Percentiles rank a stretch among this genome's conserved stretches.
Conservation (phyloP, 2,888 invertebrate genomes). For the Drosophila stalkeri region DNA sequence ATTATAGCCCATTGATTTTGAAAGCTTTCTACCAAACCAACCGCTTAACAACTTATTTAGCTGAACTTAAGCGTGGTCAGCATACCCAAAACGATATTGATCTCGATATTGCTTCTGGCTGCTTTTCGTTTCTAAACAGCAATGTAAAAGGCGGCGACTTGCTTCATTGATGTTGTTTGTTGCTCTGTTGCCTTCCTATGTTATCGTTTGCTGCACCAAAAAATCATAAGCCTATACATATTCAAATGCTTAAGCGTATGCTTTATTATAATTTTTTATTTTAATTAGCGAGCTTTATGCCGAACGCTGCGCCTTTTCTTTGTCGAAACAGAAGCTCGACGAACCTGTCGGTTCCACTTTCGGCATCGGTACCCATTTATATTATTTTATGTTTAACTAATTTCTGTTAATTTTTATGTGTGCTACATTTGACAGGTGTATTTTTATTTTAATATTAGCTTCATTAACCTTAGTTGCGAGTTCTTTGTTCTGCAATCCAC, state of each 20-base stretch:
- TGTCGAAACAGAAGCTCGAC: slow-evolving; percentile 70
- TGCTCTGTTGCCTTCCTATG: slow-evolving; percentile 8
- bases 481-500: neutral
- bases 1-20: slow-evolving; percentile 69
- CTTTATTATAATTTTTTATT: slow-evolving; percentile 68
- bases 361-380: slow-evolving; percentile 59
- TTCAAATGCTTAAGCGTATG: slow-evolving; percentile 65
- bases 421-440: slow-evolving; percentile 55
- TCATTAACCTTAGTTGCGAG: neutral
- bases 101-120: slow-evolving; percentile 39
- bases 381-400: slow-evolving; percentile 73
- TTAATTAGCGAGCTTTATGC: slow-evolving; percentile 64
- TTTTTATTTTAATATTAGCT: slow-evolving; percentile 6
- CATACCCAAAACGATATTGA: slow-evolving; percentile 32
- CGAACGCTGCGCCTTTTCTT: slow-evolving; percentile 19
- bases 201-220: slow-evolving; percentile 45
- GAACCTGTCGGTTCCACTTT: slow-evolving; percentile 77
- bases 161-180: slow-evolving; percentile 13
- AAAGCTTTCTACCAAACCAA: slow-evolving; percentile 73
- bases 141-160: slow-evolving; percentile 7
- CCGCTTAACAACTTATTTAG: slow-evolving; percentile 73
- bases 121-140: slow-evolving; percentile 23
- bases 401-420: slow-evolving; percentile 67
- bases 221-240: slow-evolving; percentile 57
- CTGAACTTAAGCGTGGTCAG: slow-evolving; percentile 49